Conservation (phyloP, 1,140 invertebrate genomes). For the Heliconius congener region DNA sequence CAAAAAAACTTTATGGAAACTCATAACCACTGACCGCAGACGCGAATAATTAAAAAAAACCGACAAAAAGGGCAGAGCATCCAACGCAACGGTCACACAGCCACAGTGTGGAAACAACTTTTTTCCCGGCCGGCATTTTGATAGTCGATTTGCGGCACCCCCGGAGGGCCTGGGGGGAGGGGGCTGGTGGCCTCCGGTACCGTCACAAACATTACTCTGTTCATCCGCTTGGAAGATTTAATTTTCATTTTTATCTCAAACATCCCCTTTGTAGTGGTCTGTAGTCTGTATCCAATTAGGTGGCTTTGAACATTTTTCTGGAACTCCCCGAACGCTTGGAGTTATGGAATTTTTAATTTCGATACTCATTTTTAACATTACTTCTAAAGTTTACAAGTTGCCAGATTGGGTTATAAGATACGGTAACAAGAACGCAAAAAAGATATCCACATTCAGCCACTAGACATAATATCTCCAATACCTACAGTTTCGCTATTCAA, state of each 20-base stretch:
- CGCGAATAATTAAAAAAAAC: conserved; percentile 62
- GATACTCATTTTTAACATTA: conserved; percentile 39
- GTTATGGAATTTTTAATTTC: conserved; percentile 80
- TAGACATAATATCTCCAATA: not conserved
- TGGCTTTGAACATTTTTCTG: conserved; percentile 76
- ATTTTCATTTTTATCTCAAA: conserved; percentile 82
- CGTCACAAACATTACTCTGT: conserved; percentile 80
- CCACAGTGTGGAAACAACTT: conserved; percentile 66
- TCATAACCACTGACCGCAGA: conserved; percentile 48
- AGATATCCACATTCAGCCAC: not conserved
- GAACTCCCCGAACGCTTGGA: conserved; percentile 53
- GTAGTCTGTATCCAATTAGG: conserved; percentile 79
- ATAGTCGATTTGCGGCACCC: conserved; percentile 77
- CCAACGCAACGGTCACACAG: conserved; percentile 67
- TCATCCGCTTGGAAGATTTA: conserved; percentile 79
- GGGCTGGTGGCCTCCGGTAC: conserved; percentile 57
- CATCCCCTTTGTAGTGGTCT: conserved; percentile 80
- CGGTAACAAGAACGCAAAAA: not conserved
- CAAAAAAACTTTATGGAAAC: conserved; percentile 25
- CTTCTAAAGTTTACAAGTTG: conserved; percentile 9
- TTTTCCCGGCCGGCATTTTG: conserved; percentile 72
- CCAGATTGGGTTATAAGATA: not conserved
- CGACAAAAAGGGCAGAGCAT: conserved; percentile 55
- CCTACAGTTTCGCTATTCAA: too few relatives aligned
- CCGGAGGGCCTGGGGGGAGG: conserved; percentile 38